Conservation (phyloP, 2,113 vertebrate species). For the Tachycineta bicolor region DNA sequence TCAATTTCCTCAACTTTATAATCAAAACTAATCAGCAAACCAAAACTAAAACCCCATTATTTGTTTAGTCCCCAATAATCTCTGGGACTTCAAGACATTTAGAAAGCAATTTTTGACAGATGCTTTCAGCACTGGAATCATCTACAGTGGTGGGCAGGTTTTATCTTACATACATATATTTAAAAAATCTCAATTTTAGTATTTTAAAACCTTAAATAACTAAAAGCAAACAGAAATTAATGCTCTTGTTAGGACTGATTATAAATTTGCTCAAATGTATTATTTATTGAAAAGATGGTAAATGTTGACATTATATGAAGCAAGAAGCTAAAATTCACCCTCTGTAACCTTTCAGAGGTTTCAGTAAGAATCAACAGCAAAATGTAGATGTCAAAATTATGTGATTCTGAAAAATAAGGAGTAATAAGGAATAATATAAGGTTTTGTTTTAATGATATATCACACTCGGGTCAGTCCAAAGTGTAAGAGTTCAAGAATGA, state of each 20-base stretch:
- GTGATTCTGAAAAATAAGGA: neutral
- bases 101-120: neutral
- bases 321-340: neutral
- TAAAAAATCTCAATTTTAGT: neutral
- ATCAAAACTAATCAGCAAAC: neutral
- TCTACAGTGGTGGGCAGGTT: neutral
- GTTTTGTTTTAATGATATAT: neutral
- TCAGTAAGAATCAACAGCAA: neutral
- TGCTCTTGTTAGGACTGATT: neutral
- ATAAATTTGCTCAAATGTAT: neutral
- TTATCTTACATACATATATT: neutral
- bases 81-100: neutral
- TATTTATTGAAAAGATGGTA: neutral
- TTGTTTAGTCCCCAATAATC: neutral
- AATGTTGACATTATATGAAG: neutral
- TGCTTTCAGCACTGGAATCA: rapidly evolving
- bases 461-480: neutral
- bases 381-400: neutral
- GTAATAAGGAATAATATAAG: neutral
- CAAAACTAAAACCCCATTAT: neutral
- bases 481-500: neutral
- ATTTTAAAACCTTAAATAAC: neutral
- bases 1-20: neutral
- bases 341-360: neutral
- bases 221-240: neutral